These are phyloP conservation scores for Panorpa germanica DNA, from an alignment of 2,888 invertebrate species.

Conservation along the genomic window DNA sequence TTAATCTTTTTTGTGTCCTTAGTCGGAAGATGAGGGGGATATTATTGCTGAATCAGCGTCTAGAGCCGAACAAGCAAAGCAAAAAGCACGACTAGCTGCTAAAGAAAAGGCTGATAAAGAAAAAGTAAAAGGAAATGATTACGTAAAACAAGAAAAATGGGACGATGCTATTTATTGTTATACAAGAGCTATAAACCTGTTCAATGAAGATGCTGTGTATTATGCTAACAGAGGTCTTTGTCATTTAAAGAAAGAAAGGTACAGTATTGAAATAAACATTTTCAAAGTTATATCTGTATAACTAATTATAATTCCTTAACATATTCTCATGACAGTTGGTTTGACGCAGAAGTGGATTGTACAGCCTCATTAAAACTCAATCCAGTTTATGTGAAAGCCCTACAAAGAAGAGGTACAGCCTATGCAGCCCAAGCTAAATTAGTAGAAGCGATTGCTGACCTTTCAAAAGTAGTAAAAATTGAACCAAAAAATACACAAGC, in stretches of 20 bases:
- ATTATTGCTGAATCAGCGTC: constrained; percentile 1
- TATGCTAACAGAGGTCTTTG: constrained; percentile 82
- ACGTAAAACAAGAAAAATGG: constrained; percentile 63
- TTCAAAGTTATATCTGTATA: neutral
- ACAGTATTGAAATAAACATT: constrained; percentile 16
- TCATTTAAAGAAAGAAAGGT: constrained; percentile 64
- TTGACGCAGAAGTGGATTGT: constrained; percentile 63
- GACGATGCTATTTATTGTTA: constrained; percentile 74
- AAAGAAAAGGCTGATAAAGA: constrained; percentile 12
- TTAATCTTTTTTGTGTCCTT: no score
- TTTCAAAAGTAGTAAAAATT: constrained; percentile 45
- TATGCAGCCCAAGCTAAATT: constrained; percentile 51
- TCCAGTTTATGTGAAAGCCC: constrained; percentile 64
- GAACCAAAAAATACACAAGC: constrained; percentile 65
- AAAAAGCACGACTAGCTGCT: neutral
- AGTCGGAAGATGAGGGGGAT: no score
- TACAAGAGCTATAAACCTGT: constrained; percentile 67
- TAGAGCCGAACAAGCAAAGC: neutral
- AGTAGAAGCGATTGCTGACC: constrained; percentile 51
- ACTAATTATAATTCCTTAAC: constrained; percentile 3
- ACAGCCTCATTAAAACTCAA: constrained; percentile 61
- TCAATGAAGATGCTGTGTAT: constrained; percentile 58
- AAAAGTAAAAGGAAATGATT: constrained; percentile 52
- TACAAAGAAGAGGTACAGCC: constrained; percentile 61
- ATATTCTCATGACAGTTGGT: constrained; percentile 27